Conservation (phyloP, 2,797 vertebrate genomes). For the Iguana delicatissima region DNA sequence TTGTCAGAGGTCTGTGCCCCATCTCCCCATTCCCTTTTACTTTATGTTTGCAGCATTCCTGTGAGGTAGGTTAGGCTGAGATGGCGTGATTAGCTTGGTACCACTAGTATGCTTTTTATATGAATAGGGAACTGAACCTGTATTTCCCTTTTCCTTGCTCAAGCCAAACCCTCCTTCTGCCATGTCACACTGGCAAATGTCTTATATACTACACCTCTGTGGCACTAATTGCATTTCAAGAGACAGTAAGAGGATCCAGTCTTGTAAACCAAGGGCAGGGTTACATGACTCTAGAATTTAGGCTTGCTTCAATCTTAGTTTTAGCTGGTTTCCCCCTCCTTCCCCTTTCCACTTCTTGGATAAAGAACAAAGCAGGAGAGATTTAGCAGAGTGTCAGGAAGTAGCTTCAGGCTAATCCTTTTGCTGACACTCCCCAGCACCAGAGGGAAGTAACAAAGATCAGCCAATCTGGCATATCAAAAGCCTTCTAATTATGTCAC, state of each 20-base stretch:
- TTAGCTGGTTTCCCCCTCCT: slow-evolving; percentile 70
- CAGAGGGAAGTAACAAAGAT: slow-evolving; percentile 75
- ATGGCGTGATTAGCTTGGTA: background rate
- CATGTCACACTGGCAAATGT: background rate
- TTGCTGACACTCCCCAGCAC: slow-evolving; percentile 74
- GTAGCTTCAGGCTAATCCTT: slow-evolving; percentile 78
- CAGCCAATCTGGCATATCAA: slow-evolving; percentile 78
- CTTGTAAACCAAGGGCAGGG: slow-evolving; percentile 72
- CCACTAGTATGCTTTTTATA: background rate
- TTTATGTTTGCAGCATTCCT: background rate
- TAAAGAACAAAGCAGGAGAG: slow-evolving; percentile 74
- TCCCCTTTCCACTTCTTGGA: slow-evolving; percentile 70
- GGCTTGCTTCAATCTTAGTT: slow-evolving; percentile 56
- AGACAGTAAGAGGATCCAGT: slow-evolving; percentile 66
- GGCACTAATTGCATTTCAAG: slow-evolving; percentile 63
- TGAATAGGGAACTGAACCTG: background rate
- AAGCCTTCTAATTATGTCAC: slow-evolving; percentile 79
- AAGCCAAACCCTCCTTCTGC: background rate
- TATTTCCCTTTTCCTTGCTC: background rate
- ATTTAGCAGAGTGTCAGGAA: slow-evolving; percentile 78
- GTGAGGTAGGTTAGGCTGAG: background rate
- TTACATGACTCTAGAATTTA: slow-evolving; percentile 47
- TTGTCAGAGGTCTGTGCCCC: background rate
- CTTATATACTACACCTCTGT: slow-evolving; percentile 13
- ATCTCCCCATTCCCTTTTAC: background rate